Base-by-base conservation (phyloP, 2,888 invertebrate species). In the Xanthorhoe designata region DNA sequence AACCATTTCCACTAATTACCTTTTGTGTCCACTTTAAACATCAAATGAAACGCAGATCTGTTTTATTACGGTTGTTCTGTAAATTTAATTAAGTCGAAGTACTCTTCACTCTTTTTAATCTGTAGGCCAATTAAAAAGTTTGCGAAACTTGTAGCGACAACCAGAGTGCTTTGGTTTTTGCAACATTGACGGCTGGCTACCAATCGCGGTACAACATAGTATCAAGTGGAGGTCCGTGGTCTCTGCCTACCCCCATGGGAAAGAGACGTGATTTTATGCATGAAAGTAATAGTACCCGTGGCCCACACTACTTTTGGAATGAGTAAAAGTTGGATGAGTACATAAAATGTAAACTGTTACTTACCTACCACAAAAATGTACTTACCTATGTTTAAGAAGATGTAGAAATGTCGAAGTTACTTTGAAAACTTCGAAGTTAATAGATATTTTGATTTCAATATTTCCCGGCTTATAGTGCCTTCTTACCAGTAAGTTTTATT, bases 121-220 rank as follows among this genome's bases (percentile, higher is more conserved):
- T 83, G 84, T 85, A 83, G 81, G 90, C 89, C 90, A 91, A 89
- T 90, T 90, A 90, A 90, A 90, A 91, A 89, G 88, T 90, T 89
- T 82, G 81, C 75, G 85, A 79, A 84, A 79, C 82, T 86, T 82
- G 83, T 83, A 82, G 83, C 87, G 85, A 87, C 89, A 88, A 86
- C 83, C 78, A 76, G 74, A 88, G 86, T 79, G 73, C 87, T 87
- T 80, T 73, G 81, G 85, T 74, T 86, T 24, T 76, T 73, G 80
- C 75, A 78, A 83, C 81, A 85, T 84, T 81, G 82, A 75, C 79
- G 62, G 72, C 62, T 5, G 17, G 3, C 8, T 8, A 35, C 5
- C 15, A 18, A 19, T 45, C 32, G 7, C 35, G 24, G 7, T 32
- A 6, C 32, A 29, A 24, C 24, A 24, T 24, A 24, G 2, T 24